phyloP scores from a whole-genome alignment of 2,797 vertebrate genomes.

The Echeneis naucrates region DNA sequence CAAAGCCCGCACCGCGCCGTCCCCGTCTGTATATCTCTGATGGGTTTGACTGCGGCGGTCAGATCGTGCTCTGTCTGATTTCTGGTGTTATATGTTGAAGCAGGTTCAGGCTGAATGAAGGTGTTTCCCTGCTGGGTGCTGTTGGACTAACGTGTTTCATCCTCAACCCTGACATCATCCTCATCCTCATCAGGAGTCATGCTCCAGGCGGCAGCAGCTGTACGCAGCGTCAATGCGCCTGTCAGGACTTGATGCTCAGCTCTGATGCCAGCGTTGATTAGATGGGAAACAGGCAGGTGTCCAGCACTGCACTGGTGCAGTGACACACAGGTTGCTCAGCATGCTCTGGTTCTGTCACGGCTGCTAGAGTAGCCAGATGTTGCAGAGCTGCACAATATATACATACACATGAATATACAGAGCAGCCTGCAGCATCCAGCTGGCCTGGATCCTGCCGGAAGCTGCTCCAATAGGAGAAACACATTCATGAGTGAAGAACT shows the following conservation, averaged over 20 bases:
- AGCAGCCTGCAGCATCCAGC: slow-evolving; percentile 20
- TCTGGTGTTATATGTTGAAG: too few species aligned
- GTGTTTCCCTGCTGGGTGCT: slow-evolving; percentile 24
- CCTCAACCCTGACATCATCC: slow-evolving; percentile 72
- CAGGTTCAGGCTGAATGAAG: background rate
- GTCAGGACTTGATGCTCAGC: slow-evolving; percentile 15
- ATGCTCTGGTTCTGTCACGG: background rate
- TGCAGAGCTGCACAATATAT: slow-evolving; percentile 27
- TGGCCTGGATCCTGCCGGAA: slow-evolving; percentile 10
- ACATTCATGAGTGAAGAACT: background rate
- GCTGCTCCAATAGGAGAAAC: slow-evolving; percentile 17
- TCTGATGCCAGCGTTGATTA: slow-evolving; percentile 12
- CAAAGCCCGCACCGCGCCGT: background rate
- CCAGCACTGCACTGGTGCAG: slow-evolving; percentile 4
- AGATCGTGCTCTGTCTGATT: slow-evolving; percentile 12
- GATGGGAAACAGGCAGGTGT: background rate
- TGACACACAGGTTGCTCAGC: background rate
- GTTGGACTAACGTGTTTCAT: slow-evolving; percentile 37
- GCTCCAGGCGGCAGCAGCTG: slow-evolving; percentile 39
- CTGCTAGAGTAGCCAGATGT: slow-evolving; percentile 29
- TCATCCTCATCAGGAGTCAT: slow-evolving; percentile 35
- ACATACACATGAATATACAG: too few species aligned
- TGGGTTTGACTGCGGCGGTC: slow-evolving; percentile 29
- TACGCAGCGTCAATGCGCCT: slow-evolving; percentile 60
- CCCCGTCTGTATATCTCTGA: background rate